A percentile compares a stretch with the other conserved stretches of the same genome.
phyloP scores from a whole-genome alignment of 2,888 invertebrate genomes.

The Drosophila subquinaria region DNA sequence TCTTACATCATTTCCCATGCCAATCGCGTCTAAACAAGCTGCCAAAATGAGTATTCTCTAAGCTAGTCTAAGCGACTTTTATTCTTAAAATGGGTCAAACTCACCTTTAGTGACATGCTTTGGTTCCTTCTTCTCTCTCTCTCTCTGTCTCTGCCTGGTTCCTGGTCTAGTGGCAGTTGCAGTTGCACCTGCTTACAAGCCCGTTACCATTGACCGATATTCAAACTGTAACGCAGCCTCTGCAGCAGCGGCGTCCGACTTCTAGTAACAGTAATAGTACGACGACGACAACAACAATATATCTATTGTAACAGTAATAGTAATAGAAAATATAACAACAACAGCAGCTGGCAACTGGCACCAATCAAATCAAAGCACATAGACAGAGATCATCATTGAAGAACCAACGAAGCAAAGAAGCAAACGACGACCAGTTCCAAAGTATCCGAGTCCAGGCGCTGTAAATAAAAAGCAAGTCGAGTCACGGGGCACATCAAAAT shows the following conservation, averaged over 20 bases:
- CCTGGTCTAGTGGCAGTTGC: slow-evolving; percentile 37
- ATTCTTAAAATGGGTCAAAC: slow-evolving; percentile 62
- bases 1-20: neutral
- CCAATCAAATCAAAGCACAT: slow-evolving; percentile 56
- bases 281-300: slow-evolving; percentile 37
- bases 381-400: slow-evolving; percentile 44
- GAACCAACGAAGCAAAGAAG: slow-evolving; percentile 29
- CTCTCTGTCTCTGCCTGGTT: slow-evolving; percentile 14
- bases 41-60: slow-evolving; percentile 3
- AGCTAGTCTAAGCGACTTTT: slow-evolving; percentile 14
- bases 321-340: slow-evolving; percentile 29
- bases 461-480: slow-evolving; percentile 47
- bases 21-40: slow-evolving; percentile 11
- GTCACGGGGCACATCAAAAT: slow-evolving; percentile 45
- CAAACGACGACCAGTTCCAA: slow-evolving; percentile 46
- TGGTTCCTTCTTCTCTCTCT: slow-evolving; percentile 29
- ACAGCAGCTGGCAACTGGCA: slow-evolving; percentile 47
- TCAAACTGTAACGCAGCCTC: slow-evolving; percentile 60
- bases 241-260: slow-evolving; percentile 25
- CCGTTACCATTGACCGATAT: slow-evolving; percentile 78
- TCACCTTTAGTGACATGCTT: slow-evolving; percentile 76
- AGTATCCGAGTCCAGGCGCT: slow-evolving; percentile 46
- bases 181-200: slow-evolving; percentile 73
- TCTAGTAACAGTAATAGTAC: slow-evolving; percentile 55
- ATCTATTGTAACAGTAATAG: slow-evolving; percentile 28